Percentiles rank a stretch among this genome's conserved stretches.
These are phyloP conservation scores for Pyrgilauda ruficollis DNA, from an alignment of 2,113 vertebrate species.

Conservation along the genomic window DNA sequence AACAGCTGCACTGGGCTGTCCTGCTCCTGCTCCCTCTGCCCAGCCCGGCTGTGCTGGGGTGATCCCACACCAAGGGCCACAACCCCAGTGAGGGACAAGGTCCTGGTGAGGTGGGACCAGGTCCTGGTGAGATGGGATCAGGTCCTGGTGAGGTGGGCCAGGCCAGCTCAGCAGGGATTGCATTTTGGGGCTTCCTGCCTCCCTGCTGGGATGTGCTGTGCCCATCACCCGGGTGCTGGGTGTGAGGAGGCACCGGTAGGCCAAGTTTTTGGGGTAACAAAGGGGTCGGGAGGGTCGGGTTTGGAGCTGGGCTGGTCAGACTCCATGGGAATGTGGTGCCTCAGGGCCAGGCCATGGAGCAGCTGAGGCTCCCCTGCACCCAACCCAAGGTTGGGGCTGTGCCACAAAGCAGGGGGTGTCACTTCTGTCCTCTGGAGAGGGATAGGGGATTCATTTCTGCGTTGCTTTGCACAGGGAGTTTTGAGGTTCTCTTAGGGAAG, in stretches of 20 bases:
- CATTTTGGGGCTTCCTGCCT: background rate
- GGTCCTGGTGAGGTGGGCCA: background rate
- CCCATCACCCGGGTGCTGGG: background rate
- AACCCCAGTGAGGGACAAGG: background rate
- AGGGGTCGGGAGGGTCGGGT: too few species aligned
- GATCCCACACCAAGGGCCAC: background rate
- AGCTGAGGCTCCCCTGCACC: background rate
- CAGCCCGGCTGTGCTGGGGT: background rate
- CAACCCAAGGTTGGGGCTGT: fast-evolving
- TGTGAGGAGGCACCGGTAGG: background rate
- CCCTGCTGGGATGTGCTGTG: background rate
- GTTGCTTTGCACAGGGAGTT: background rate
- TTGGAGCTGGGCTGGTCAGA: background rate
- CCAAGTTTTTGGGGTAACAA: background rate
- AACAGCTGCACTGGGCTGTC: background rate
- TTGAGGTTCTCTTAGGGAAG: background rate
- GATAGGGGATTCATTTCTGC: background rate
- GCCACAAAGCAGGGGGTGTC: fast-evolving
- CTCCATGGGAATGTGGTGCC: background rate
- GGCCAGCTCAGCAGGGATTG: background rate
- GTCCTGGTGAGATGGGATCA: background rate
- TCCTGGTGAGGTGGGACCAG: background rate
- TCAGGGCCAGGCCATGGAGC: background rate
- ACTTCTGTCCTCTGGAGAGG: background rate
- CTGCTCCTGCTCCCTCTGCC: background rate